Conservation (phyloP, 1,140 invertebrate genomes). For the Ptiloglossa arizonensis region DNA sequence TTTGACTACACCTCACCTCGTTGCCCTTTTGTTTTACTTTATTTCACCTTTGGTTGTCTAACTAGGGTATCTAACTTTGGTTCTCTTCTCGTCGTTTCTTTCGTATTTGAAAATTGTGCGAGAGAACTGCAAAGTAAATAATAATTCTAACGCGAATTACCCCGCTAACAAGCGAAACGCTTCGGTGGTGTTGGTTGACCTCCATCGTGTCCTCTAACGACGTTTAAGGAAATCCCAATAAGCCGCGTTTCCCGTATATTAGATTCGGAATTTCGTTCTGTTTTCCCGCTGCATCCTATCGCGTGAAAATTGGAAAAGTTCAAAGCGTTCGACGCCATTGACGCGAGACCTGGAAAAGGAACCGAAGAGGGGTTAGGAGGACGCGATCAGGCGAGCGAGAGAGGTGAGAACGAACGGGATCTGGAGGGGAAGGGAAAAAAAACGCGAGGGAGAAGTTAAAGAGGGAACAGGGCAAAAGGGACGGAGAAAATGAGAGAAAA, state of each 20-base stretch:
- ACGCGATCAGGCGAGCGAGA: conserved; percentile 2
- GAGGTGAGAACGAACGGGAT: conserved; percentile 25
- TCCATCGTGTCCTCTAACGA: neutral
- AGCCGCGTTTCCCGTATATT: conserved; percentile 49
- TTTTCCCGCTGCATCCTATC: conserved; percentile 57
- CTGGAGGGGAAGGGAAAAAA: conserved; percentile 14
- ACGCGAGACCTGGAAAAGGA: conserved; percentile 45
- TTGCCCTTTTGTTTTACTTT: too few species aligned
- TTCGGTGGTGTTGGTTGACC: too few species aligned
- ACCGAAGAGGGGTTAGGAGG: neutral
- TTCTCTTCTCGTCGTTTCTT: too few species aligned
- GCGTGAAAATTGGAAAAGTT: conserved; percentile 69
- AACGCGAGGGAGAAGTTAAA: conserved; percentile 5
- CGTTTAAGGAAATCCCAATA: conserved; percentile 32
- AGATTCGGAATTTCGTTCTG: conserved; percentile 50
- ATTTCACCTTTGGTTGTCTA: too few species aligned
- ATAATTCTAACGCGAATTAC: too few species aligned
- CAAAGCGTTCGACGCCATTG: conserved; percentile 52
- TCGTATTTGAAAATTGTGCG: too few species aligned
- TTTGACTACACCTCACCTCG: too few species aligned
- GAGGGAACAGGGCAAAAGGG: neutral
- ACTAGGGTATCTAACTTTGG: too few species aligned
- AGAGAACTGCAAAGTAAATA: too few species aligned
- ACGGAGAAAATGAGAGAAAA: neutral
- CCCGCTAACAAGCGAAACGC: too few species aligned